Evolutionary conservation across 1,140 invertebrate genomes (phyloP), one percentile per base, ranked within the genome.

Genomic region (Drosophila repleta): DNA sequence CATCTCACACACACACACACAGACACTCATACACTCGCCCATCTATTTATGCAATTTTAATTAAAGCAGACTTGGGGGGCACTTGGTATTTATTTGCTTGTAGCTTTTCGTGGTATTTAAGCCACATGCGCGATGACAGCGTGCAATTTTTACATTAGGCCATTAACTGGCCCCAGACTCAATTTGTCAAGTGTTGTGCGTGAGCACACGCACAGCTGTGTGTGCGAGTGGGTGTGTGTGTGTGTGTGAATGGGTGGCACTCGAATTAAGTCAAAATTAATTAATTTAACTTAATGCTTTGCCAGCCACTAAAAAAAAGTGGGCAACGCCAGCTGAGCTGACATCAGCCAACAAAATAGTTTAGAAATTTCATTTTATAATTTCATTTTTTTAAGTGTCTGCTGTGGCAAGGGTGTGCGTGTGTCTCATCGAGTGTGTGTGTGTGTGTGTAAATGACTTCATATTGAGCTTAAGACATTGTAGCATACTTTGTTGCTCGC

Each of bases 31-130:
- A 41, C 4, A 41, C 39, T n/a, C n/a, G n/a, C n/a, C 15, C 17
- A 17, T 43, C n/a, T 35, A 17, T 43, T 21, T 24, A 90, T 85
- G 87, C 81, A 90, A 76, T 77, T 90, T 90, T 90, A 90, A 90
- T 90, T 90, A 90, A 76, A 76, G 65, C 64, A 65, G 71, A 76
- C 68, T 61, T 37, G 17, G 39, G 39, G 1, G 37, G 21, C 53
- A 26, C 39, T 43, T 13, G 35, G 39, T 43, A 39, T 39, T 55
- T 55, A 39, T 20, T 46, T 24, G 45, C 17, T 26, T 43, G 11
- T 53, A 7, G 18, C 37, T 8, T 43, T 35, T 35, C n/a, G n/a
- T 8, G 52, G 37, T 45, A 57, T 45, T 45, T 52, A 43, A 56
- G 57, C 63, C 41, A 17, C 32, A 46, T 46, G n/a, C 10, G 45